A percentile compares a stretch with the other conserved stretches of the same genome.
These are phyloP conservation scores for Rotaria socialis DNA, from an alignment of 2,888 invertebrate species.

Conservation along the genomic window DNA sequence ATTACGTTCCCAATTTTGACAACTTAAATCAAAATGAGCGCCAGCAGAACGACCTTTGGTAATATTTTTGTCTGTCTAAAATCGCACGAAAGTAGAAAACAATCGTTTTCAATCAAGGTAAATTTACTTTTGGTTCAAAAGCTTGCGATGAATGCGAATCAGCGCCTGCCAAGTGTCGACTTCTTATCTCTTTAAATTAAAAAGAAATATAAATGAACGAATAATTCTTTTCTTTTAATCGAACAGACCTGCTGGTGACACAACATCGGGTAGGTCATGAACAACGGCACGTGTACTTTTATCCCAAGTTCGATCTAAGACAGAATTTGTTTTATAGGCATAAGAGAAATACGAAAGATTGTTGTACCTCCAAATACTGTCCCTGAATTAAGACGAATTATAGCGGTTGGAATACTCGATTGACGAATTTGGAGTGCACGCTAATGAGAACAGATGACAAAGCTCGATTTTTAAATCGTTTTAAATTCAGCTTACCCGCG, in stretches of 20 bases:
- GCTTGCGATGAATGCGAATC: neutral
- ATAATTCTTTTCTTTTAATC: neutral
- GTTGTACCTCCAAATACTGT: neutral
- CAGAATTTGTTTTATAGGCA: neutral
- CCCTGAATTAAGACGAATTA: neutral
- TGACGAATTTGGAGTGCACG: neutral
- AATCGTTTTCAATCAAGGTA: neutral
- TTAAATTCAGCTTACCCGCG: neutral
- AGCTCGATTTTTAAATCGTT: neutral
- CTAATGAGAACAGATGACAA: neutral
- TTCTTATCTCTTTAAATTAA: neutral
- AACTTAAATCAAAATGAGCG: neutral
- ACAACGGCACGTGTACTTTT: conserved; percentile 13
- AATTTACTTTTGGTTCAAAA: neutral
- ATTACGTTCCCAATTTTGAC: conserved; percentile 10
- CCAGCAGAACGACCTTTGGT: neutral
- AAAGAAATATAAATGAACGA: too few relatives aligned
- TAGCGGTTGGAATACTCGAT: neutral
- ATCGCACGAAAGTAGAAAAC: neutral
- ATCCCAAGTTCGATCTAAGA: conserved; percentile 3
- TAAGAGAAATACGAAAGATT: neutral
- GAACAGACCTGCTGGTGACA: neutral
- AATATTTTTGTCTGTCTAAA: neutral
- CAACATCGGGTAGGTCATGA: neutral
- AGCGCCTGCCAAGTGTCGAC: neutral